Evolutionary conservation across 2,888 invertebrate genomes (phyloP).

Genomic region (Muscina levida): DNA sequence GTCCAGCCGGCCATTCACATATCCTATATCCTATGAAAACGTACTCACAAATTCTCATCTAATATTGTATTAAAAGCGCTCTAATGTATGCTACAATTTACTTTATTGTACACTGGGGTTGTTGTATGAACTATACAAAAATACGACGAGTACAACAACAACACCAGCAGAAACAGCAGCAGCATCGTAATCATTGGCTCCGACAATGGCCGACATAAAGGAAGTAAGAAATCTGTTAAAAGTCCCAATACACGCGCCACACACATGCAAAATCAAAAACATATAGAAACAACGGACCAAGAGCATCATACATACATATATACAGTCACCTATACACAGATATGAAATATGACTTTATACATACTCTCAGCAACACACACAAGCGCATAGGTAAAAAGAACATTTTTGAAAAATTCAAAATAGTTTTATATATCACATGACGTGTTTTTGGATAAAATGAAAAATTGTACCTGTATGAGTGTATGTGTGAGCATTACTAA

Average conservation of each 20-base stretch:
- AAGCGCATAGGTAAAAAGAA: background rate
- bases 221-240: conserved; percentile 20
- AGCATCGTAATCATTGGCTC: background rate
- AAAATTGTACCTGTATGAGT: conserved; percentile 35
- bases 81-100: conserved; percentile 46
- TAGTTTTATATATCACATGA: conserved; percentile 1
- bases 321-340: conserved; percentile 22
- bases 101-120: conserved; percentile 32
- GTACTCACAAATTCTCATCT: conserved; percentile 26
- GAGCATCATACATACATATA: conserved; percentile 51
- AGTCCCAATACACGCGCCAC: conserved; percentile 1
- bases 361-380: background rate
- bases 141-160: no score
- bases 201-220: background rate
- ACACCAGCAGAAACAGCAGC: background rate
- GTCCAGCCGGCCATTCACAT: background rate
- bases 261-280: conserved; percentile 13
- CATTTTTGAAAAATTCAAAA: conserved; percentile 11
- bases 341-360: conserved; percentile 37
- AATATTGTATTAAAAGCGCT: conserved; percentile 29
- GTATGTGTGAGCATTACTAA: background rate
- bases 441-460: background rate
- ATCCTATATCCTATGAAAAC: no score
- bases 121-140: conserved; percentile 23
- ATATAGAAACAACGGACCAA: no score